phyloP scores from a whole-genome alignment of 2,797 vertebrate genomes.

The Gallinago stenura region DNA sequence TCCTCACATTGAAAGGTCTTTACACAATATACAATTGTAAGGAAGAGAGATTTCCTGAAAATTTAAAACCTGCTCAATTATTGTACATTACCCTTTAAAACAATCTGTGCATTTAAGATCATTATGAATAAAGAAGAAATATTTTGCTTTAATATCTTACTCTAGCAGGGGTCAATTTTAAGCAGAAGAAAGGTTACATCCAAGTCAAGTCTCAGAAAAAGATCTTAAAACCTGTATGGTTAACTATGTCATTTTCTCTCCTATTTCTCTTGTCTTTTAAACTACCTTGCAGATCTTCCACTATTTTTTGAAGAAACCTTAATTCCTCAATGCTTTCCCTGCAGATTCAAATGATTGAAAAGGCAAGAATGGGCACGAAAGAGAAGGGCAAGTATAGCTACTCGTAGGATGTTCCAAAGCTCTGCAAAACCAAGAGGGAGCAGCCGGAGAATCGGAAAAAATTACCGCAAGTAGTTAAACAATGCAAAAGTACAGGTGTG shows the following conservation, averaged over 20 bases:
- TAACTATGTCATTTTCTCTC: background rate
- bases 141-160: background rate
- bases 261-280: background rate
- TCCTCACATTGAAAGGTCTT: background rate
- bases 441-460: background rate
- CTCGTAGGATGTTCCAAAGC: background rate
- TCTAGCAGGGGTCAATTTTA: background rate
- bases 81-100: background rate
- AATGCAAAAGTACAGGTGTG: background rate
- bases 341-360: background rate
- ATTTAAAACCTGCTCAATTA: background rate
- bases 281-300: background rate
- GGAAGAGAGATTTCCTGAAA: background rate
- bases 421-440: background rate
- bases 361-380: background rate
- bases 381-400: background rate
- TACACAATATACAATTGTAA: background rate
- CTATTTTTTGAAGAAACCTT: background rate
- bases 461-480: background rate
- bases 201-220: background rate
- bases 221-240: background rate
- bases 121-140: background rate
- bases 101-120: background rate
- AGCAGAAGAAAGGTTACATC: background rate
- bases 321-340: background rate